These are phyloP conservation scores for Litoditis marina DNA, from an alignment of 2,888 invertebrate species.

Conservation along the genomic window DNA sequence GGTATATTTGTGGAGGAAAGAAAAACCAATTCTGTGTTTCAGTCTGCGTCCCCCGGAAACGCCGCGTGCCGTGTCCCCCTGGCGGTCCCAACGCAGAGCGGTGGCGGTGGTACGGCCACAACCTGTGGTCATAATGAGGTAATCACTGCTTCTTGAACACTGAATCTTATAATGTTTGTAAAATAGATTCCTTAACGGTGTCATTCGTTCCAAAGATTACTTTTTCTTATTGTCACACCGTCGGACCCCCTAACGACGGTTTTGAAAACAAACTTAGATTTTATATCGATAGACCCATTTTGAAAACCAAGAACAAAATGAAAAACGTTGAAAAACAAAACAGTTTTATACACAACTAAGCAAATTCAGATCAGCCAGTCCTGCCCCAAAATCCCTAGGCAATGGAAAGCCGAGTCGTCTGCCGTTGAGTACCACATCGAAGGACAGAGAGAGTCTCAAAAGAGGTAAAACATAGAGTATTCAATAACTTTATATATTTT, in stretches of 20 bases:
- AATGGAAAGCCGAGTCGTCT: conserved; percentile 30
- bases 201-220: too few relatives aligned
- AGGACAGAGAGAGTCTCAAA: conserved; percentile 26
- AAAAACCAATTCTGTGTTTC: neutral
- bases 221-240: too few relatives aligned
- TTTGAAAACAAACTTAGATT: too few relatives aligned
- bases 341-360: too few relatives aligned
- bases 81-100: conserved; percentile 39
- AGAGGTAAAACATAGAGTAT: too few relatives aligned
- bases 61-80: conserved; percentile 29
- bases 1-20: too few relatives aligned
- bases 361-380: conserved; percentile 20
- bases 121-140: conserved; percentile 49
- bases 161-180: neutral
- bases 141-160: too few relatives aligned
- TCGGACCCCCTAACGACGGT: too few relatives aligned
- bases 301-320: too few relatives aligned
- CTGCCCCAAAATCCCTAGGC: conserved; percentile 25
- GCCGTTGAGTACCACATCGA: conserved; percentile 38
- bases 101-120: conserved; percentile 59
- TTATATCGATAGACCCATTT: too few relatives aligned
- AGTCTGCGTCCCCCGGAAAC: conserved; percentile 19
- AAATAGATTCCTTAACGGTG: neutral
- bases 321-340: too few relatives aligned
- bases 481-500: too few relatives aligned